These are phyloP conservation scores for Huso huso DNA, from an alignment of 2,797 vertebrate genomes.

Conservation along the genomic window DNA sequence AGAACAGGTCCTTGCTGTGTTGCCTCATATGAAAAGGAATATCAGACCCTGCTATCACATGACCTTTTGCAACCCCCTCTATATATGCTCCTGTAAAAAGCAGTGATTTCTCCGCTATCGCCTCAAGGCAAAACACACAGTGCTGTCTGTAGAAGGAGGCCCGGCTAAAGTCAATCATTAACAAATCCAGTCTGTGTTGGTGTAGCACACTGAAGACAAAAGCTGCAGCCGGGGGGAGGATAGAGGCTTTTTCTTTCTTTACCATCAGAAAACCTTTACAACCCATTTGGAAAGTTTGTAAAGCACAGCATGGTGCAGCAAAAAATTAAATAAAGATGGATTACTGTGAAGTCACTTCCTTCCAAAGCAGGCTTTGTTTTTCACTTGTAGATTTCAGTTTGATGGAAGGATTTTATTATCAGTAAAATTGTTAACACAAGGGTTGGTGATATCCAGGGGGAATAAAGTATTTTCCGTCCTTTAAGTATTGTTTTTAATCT, in stretches of 20 bases:
- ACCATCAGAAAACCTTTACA: constrained; percentile 36
- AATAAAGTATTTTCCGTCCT: too few relatives aligned
- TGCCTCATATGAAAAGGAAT: not conserved
- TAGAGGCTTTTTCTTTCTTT: constrained; percentile 33
- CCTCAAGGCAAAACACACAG: constrained; percentile 43
- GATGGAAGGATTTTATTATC: too few relatives aligned
- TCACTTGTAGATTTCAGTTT: not conserved
- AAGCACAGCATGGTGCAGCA: constrained; percentile 38
- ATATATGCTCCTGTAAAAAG: constrained; percentile 24
- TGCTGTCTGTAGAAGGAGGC: constrained; percentile 31
- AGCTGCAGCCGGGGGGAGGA: constrained; percentile 34
- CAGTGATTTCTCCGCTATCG: constrained; percentile 27
- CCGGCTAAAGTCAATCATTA: constrained; percentile 36
- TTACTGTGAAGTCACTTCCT: constrained; percentile 27
- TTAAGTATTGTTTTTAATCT: too few relatives aligned
- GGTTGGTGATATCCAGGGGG: too few relatives aligned
- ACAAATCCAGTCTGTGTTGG: constrained; percentile 31
- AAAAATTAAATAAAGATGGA: constrained; percentile 32
- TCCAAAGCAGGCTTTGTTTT: constrained; percentile 11
- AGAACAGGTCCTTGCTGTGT: not conserved
- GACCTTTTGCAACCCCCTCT: constrained; percentile 14
- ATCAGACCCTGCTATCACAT: not conserved
- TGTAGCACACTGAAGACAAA: constrained; percentile 38
- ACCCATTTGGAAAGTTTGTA: constrained; percentile 35
- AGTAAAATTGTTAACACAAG: too few relatives aligned